Percentiles rank a stretch among this genome's conserved stretches.
These are phyloP conservation scores for Leptinotarsa juncta DNA, from an alignment of 2,888 invertebrate genomes.

Conservation along the genomic window DNA sequence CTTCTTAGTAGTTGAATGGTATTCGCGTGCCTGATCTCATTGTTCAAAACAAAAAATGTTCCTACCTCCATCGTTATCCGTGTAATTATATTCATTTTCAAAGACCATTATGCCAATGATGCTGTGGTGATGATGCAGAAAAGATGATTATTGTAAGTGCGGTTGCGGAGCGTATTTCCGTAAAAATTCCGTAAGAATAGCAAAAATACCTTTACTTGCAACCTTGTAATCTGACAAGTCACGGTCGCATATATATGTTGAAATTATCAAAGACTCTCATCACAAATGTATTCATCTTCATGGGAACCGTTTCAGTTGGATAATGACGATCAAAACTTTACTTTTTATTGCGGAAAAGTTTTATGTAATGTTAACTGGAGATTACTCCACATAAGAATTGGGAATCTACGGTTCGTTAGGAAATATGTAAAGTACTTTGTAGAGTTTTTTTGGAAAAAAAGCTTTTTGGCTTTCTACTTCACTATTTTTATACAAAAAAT, in stretches of 20 bases:
- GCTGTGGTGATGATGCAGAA: constrained; percentile 17
- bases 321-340: neutral
- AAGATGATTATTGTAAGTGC: constrained; percentile 21
- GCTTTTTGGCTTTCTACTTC: no score
- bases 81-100: constrained; percentile 7
- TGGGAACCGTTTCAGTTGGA: constrained; percentile 20
- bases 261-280: constrained; percentile 25
- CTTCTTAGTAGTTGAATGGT: neutral
- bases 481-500: no score
- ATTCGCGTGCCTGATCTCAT: neutral
- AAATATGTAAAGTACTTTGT: no score
- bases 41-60: neutral
- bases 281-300: constrained; percentile 30
- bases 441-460: no score
- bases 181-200: constrained; percentile 19
- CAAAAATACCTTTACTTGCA: constrained; percentile 23
- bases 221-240: constrained; percentile 29
- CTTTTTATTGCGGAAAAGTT: neutral
- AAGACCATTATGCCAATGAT: constrained; percentile 6
- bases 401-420: no score
- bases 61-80: neutral
- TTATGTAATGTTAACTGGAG: neutral
- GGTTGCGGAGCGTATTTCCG: constrained; percentile 20
- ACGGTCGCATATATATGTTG: constrained; percentile 26
- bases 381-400: no score